Conservation (phyloP, 2,888 invertebrate genomes). For the Phytoseiulus persimilis region DNA sequence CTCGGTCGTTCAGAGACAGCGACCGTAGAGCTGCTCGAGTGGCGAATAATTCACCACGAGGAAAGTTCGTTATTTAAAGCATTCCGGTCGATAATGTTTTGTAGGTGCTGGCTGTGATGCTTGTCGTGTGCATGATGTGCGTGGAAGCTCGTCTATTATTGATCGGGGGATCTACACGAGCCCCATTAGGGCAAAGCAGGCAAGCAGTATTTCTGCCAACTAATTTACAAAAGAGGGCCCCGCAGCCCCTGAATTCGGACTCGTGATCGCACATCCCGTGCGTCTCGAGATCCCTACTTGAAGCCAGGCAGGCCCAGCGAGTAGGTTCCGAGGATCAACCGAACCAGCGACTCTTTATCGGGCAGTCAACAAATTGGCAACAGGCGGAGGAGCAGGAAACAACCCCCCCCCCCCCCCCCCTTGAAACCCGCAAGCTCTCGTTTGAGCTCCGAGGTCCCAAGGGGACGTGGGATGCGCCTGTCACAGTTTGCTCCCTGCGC, state of each 20-base stretch:
- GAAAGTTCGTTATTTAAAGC: neutral
- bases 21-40: too few species aligned
- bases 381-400: too few species aligned
- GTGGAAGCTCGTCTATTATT: neutral
- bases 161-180: neutral
- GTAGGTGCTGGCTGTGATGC: neutral
- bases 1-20: too few species aligned
- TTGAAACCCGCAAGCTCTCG: neutral
- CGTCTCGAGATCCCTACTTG: too few species aligned
- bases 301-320: too few species aligned
- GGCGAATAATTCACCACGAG: neutral
- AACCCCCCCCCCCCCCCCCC: neutral
- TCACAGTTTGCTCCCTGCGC: neutral
- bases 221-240: neutral
- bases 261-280: too few species aligned
- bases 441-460: neutral
- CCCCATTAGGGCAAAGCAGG: neutral
- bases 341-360: too few species aligned
- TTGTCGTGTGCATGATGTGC: neutral
- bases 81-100: neutral
- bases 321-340: too few species aligned
- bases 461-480: neutral
- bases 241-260: neutral
- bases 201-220: neutral
- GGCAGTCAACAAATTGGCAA: too few species aligned